These are phyloP conservation scores for Diploscapter pachys DNA, from an alignment of 1,140 invertebrate genomes.

Conservation along the genomic window DNA sequence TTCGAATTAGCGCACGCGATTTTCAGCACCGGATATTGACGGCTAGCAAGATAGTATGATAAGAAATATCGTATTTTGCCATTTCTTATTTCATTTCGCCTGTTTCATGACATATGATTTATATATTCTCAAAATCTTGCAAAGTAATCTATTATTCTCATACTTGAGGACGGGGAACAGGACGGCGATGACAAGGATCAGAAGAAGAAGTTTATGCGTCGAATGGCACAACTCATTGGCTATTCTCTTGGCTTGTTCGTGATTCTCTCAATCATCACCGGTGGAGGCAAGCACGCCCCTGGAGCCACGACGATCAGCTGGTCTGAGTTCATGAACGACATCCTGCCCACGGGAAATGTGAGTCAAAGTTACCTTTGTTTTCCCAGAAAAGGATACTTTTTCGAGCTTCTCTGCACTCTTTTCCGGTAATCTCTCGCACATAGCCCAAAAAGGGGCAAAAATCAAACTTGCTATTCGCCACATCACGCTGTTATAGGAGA, in stretches of 20 bases:
- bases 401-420: too few relatives aligned
- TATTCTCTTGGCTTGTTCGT: constrained; percentile 3
- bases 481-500: constrained; percentile 3
- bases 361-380: constrained; percentile 26
- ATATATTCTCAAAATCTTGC: too few relatives aligned
- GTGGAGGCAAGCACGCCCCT: not conserved
- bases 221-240: not conserved
- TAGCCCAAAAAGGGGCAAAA: too few relatives aligned
- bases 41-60: too few relatives aligned
- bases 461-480: constrained; percentile 38
- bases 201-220: not conserved
- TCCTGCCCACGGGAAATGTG: constrained; percentile 49
- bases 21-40: too few relatives aligned
- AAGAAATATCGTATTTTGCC: too few relatives aligned
- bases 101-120: too few relatives aligned
- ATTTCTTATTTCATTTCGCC: too few relatives aligned
- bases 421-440: too few relatives aligned
- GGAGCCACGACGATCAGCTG: constrained; percentile 34
- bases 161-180: too few relatives aligned
- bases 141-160: too few relatives aligned
- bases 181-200: not conserved
- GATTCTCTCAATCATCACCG: not conserved
- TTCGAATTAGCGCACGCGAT: too few relatives aligned
- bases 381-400: constrained; percentile 42
- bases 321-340: constrained; percentile 45